Conservation (phyloP, 2,113 vertebrate genomes). For the Nicator chloris region DNA sequence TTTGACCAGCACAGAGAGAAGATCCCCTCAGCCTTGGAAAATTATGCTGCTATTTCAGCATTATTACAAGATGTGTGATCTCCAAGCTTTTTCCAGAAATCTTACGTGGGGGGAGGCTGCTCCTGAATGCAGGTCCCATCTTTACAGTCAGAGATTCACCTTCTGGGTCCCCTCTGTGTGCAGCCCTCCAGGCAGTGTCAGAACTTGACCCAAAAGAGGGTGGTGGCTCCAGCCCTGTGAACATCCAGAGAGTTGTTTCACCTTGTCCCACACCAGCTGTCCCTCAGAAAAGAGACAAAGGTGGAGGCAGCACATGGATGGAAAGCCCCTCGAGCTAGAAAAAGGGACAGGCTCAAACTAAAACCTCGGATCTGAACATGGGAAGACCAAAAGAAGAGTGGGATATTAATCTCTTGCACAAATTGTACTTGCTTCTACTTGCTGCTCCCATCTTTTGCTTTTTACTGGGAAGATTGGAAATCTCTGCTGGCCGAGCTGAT, state of each 20-base stretch:
- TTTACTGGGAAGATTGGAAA: neutral
- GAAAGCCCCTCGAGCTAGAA: neutral
- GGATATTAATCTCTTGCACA: neutral
- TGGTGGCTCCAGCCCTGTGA: rapidly evolving
- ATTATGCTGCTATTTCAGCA: neutral
- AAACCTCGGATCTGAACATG: neutral
- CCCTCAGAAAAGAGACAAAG: neutral
- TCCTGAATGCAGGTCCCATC: neutral
- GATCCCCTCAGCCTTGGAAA: neutral
- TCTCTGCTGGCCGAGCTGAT: neutral
- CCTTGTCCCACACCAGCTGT: neutral
- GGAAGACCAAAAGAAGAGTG: neutral
- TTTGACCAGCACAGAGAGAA: neutral
- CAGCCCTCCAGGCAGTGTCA: neutral
- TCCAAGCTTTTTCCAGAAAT: neutral
- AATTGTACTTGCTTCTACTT: neutral
- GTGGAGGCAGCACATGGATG: neutral
- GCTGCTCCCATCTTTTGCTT: neutral
- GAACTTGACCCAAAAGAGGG: neutral
- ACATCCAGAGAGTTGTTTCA: neutral
- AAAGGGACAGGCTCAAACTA: neutral
- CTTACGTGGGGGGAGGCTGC: rapidly evolving
- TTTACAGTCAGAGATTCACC: neutral
- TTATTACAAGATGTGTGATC: neutral
- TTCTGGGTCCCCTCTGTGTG: neutral